Percentiles rank a stretch among this genome's conserved stretches.
Evolutionary conservation across 2,797 vertebrate species (phyloP).

Genomic region (Neopelma chrysocephalum): DNA sequence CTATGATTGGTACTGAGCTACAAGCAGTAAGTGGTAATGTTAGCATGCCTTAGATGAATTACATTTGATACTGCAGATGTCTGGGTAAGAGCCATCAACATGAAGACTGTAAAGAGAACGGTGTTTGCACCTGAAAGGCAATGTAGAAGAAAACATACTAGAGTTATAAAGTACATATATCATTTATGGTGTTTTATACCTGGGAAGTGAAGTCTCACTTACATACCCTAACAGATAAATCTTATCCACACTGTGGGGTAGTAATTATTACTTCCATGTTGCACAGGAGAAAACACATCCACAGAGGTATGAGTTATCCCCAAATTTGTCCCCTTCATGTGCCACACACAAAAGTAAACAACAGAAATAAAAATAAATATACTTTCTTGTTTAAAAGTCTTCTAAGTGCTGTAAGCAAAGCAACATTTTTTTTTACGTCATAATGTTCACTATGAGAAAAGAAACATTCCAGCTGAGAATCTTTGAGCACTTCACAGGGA

Average conservation of each 20-base stretch:
- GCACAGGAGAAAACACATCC: background rate
- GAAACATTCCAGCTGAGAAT: background rate
- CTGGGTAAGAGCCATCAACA: background rate
- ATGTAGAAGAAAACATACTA: background rate
- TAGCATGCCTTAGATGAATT: background rate
- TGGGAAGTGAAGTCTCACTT: background rate
- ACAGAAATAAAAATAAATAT: background rate
- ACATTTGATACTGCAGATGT: background rate
- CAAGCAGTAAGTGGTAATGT: background rate
- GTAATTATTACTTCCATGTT: background rate
- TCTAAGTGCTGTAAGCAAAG: background rate
- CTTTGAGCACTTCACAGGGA: background rate
- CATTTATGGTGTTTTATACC: background rate
- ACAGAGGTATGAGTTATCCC: background rate
- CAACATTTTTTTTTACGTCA: background rate
- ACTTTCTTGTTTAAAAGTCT: background rate
- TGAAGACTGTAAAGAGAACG: background rate
- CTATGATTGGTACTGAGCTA: background rate
- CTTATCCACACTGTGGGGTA: background rate
- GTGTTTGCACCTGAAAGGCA: background rate
- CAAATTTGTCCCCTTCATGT: background rate
- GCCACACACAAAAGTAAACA: background rate
- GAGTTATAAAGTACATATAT: background rate
- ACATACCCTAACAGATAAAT: background rate
- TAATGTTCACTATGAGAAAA: background rate